phyloP scores from a whole-genome alignment of 2,113 vertebrate species.

The Pimephales promelas region DNA sequence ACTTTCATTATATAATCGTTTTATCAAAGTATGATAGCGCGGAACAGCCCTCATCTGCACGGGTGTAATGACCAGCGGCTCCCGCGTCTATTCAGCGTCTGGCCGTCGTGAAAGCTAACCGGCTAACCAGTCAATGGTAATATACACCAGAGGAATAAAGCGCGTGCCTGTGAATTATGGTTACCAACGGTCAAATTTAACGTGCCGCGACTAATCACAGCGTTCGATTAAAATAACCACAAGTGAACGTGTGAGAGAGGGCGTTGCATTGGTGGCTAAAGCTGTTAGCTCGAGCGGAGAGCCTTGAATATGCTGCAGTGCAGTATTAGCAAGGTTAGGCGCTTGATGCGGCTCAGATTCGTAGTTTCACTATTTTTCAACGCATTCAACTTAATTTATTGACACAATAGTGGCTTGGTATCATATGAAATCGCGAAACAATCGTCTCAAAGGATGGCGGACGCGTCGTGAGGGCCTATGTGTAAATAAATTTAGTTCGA shows the following conservation, averaged over 20 bases:
- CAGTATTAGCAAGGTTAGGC: slow-evolving; percentile 10
- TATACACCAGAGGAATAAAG: not conserved
- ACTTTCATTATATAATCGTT: not conserved
- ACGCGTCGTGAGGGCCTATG: slow-evolving; percentile 27
- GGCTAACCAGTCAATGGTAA: slow-evolving; percentile 35
- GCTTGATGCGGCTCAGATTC: not conserved
- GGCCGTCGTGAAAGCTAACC: slow-evolving; percentile 42
- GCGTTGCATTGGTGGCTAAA: slow-evolving; percentile 61
- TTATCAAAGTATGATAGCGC: not conserved
- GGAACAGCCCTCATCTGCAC: not conserved
- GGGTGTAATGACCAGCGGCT: not conserved
- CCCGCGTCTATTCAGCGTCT: slow-evolving; percentile 25
- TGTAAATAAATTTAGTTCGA: slow-evolving; percentile 14
- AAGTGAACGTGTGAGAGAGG: slow-evolving; percentile 72
- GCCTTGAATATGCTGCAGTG: slow-evolving; percentile 44
- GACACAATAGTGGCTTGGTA: not conserved
- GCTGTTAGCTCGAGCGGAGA: not conserved
- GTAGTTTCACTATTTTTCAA: not conserved
- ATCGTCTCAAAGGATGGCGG: not conserved
- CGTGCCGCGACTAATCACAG: not conserved
- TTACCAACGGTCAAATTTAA: not conserved
- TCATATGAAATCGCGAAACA: not conserved
- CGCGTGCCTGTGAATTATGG: not conserved
- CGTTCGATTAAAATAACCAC: slow-evolving; percentile 64
- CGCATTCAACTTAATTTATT: not conserved